phyloP scores from a whole-genome alignment of 2,113 vertebrate genomes.

The Prochilodus magdalenae region DNA sequence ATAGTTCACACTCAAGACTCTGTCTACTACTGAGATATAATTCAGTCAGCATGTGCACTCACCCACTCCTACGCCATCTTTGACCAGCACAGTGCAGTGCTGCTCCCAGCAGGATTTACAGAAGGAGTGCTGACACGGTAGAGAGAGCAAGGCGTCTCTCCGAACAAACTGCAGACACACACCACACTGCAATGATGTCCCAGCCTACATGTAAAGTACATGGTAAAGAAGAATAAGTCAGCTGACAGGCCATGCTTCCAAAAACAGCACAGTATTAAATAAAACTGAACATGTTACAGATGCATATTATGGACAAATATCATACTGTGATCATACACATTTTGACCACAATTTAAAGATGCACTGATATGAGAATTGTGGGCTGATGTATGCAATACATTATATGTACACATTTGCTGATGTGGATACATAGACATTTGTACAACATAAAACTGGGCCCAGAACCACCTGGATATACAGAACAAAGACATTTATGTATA shows the following conservation, averaged over 20 bases:
- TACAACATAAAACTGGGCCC: no score
- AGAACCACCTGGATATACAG: no score
- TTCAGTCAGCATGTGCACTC: conserved; percentile 64
- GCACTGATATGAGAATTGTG: no score
- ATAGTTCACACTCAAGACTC: conserved; percentile 32
- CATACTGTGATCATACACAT: no score
- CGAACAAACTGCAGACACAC: conserved; percentile 98
- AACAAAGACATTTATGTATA: no score
- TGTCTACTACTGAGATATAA: not conserved
- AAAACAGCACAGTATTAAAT: not conserved
- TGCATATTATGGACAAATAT: no score
- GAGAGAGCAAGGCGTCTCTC: conserved; percentile 90
- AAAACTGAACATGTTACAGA: not conserved
- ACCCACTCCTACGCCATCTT: conserved; percentile 97
- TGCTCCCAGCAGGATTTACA: conserved; percentile 99
- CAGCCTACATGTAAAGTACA: conserved; percentile 57
- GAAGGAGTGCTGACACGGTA: conserved; percentile 98
- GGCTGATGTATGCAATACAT: no score
- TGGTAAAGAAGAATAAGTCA: not conserved
- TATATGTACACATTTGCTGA: no score
- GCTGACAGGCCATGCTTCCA: not conserved
- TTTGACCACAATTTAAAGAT: no score
- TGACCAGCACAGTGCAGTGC: conserved; percentile 96
- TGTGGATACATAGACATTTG: no score
- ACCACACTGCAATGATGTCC: conserved; percentile 92